A percentile compares a stretch with the other conserved stretches of the same genome.
phyloP scores from a whole-genome alignment of 2,797 vertebrate genomes.

The Sphenopsis melanotis region DNA sequence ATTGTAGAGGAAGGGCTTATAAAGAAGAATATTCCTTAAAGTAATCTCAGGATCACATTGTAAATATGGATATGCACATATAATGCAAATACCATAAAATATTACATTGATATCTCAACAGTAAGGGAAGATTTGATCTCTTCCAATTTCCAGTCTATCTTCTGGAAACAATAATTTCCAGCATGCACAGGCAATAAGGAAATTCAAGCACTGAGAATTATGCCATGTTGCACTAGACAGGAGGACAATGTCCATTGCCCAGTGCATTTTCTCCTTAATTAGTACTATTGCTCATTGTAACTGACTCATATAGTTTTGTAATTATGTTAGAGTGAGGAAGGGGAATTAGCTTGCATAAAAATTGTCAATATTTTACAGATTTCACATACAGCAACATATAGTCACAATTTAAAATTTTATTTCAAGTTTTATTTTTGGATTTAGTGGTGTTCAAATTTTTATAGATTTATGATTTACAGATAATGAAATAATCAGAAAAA shows the following conservation, averaged over 20 bases:
- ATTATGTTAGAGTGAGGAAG: not conserved
- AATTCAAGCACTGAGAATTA: not conserved
- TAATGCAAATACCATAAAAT: fast-evolving
- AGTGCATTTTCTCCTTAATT: not conserved
- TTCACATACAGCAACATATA: not conserved
- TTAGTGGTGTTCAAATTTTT: not conserved
- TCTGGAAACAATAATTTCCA: not conserved
- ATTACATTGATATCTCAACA: not conserved
- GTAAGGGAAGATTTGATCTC: not conserved
- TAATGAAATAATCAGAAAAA: not conserved
- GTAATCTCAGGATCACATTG: not conserved
- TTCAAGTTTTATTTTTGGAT: not conserved
- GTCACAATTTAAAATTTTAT: not conserved
- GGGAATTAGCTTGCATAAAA: not conserved
- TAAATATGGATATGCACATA: not conserved
- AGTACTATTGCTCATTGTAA: not conserved
- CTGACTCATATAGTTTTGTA: not conserved
- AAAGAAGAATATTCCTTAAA: not conserved
- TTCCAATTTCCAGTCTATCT: not conserved
- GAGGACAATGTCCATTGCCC: not conserved
- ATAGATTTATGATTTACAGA: not conserved
- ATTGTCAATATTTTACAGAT: not conserved
- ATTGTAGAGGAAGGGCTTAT: not conserved
- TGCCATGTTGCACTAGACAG: too few species aligned
- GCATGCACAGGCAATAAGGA: not conserved